Base-by-base conservation (phyloP, 2,797 vertebrate genomes). In the Echeneis naucrates region DNA sequence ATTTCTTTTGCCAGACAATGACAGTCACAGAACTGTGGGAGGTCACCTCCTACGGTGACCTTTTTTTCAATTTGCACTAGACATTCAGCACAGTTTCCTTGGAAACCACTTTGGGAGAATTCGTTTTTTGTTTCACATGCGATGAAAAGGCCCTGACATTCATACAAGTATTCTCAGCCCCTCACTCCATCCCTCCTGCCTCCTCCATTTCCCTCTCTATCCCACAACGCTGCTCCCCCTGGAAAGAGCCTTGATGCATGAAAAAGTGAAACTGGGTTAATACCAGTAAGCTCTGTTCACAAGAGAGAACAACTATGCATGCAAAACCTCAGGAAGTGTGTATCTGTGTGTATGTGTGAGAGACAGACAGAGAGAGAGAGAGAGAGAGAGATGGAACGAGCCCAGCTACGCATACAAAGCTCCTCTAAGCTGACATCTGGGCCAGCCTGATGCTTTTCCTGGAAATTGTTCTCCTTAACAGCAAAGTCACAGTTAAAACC, bases 241-340 rank as follows among this genome's bases (percentile, higher is more conserved):
- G 86, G 89, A 90, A 90, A 88, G 73, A 78, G 85, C 87, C 86
- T 88, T 78, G 50, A 65, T 87, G 89, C 79, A 55, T 88, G 81
- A 86, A 92, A 92, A 92, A n/a, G 83, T 88, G 82, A 92, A 93
- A 93, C 88, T 93, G 91, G 92, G 92, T 93, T 93, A 93, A 93
- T 93, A 93, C 92, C 90, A 92, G 90, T 93, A 93, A 93, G 91
- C 92, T 88, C 85, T 90, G 90, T 88, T 91, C 90, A 85, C 85
- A 86, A 84, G 90, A 89, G 90, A 92, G 87, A 78, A 86, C 83
- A 87, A 88, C 89, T 90, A 88, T 84, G 91, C 91, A 92, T 93
- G 90, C 90, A 90, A 91, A 93, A 90, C 86, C 88, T 74, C 69
- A 80, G 82, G 76, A 88, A 87, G 86, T 72, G 81, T 76, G 76